phyloP scores from a whole-genome alignment of 2,797 vertebrate species.

The Sitta carolinensis region DNA sequence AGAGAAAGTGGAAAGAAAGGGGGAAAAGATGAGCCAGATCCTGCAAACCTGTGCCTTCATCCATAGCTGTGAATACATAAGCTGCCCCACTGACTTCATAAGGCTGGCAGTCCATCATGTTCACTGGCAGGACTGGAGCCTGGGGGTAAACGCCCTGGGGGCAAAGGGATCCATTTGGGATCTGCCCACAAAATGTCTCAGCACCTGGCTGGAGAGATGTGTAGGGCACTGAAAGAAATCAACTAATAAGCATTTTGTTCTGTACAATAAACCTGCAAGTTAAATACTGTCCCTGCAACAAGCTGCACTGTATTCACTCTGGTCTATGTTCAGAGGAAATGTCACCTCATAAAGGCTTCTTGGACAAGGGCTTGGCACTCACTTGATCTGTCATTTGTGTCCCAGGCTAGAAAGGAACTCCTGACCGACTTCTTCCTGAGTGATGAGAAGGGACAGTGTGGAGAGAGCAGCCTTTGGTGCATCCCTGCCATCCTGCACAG shows the following conservation, averaged over 20 bases:
- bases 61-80: background rate
- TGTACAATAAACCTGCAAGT: background rate
- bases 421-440: background rate
- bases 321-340: background rate
- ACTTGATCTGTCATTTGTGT: background rate
- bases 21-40: background rate
- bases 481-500: background rate
- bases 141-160: background rate
- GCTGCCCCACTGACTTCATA: background rate
- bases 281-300: background rate
- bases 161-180: background rate
- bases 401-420: background rate
- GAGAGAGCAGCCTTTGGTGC: background rate
- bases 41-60: background rate
- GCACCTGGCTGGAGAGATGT: background rate
- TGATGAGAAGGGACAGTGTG: background rate
- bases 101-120: background rate
- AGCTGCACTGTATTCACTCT: background rate
- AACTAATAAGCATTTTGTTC: background rate
- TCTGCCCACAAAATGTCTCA: background rate
- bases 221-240: background rate
- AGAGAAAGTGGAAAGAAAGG: background rate
- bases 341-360: background rate
- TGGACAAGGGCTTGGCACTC: background rate
- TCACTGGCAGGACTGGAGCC: background rate